phyloP scores from a whole-genome alignment of 2,113 vertebrate genomes.

The Neodon shergylaensis region DNA sequence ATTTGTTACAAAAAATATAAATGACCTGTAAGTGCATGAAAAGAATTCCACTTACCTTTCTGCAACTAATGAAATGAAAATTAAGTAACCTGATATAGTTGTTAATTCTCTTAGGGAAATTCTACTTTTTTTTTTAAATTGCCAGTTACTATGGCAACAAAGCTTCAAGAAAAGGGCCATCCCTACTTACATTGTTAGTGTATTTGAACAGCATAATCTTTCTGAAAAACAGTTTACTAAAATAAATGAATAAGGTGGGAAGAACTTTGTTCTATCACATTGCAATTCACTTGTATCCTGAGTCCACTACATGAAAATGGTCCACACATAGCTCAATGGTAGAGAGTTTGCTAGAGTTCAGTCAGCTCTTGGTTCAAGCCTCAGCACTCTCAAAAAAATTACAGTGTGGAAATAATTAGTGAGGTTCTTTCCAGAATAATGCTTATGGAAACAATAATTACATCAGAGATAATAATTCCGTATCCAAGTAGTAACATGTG shows the following conservation, averaged over 20 bases:
- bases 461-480: background rate
- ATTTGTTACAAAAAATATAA: background rate
- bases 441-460: background rate
- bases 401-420: conserved; percentile 8
- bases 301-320: background rate
- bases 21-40: background rate
- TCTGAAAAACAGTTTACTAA: background rate
- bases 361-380: background rate
- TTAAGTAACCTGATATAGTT: background rate
- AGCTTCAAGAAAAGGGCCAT: background rate
- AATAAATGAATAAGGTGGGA: conserved; percentile 11
- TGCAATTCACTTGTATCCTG: background rate
- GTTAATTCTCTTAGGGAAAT: background rate
- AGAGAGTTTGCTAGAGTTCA: background rate
- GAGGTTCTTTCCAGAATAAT: background rate
- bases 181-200: background rate
- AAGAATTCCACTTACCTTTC: background rate
- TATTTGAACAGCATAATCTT: background rate
- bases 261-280: background rate
- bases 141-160: background rate
- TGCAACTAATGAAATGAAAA: conserved; percentile 41
- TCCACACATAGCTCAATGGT: background rate
- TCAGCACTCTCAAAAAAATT: background rate
- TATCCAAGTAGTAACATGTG: background rate
- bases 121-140: background rate